phyloP scores from a whole-genome alignment of 2,888 invertebrate genomes.

The Itoplectis maculator region DNA sequence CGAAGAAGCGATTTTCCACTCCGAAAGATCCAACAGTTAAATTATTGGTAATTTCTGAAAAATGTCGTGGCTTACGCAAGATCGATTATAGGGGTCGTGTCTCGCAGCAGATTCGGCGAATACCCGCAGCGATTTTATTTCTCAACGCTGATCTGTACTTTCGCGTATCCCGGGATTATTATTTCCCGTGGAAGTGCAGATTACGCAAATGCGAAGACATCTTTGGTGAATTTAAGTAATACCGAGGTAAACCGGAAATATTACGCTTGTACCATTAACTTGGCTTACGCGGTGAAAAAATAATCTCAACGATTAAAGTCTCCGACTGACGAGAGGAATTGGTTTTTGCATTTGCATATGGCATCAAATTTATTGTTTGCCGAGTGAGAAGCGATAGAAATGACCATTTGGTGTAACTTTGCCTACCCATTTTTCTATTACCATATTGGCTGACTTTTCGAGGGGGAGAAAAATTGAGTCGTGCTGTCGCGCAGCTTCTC shows the following conservation, averaged over 20 bases:
- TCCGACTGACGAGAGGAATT: not conserved
- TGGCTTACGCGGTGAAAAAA: conserved; percentile 11
- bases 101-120: not conserved
- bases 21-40: not conserved
- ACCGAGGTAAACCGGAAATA: conserved; percentile 14
- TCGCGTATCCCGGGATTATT: conserved; percentile 19
- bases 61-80: conserved; percentile 19
- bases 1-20: not conserved
- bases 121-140: not conserved
- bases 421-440: not conserved
- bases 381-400: too few relatives aligned
- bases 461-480: not conserved
- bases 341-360: too few relatives aligned
- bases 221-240: not conserved
- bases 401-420: too few relatives aligned
- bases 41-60: not conserved
- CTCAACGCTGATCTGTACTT: not conserved
- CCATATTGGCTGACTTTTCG: not conserved
- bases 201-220: conserved; percentile 17
- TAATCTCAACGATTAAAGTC: not conserved
- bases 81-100: not conserved
- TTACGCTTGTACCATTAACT: conserved; percentile 23
- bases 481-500: not conserved
- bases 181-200: conserved; percentile 4
- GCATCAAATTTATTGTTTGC: too few relatives aligned